Base-by-base conservation (phyloP, 2,797 vertebrate species). In the Sebastes vulpes region DNA sequence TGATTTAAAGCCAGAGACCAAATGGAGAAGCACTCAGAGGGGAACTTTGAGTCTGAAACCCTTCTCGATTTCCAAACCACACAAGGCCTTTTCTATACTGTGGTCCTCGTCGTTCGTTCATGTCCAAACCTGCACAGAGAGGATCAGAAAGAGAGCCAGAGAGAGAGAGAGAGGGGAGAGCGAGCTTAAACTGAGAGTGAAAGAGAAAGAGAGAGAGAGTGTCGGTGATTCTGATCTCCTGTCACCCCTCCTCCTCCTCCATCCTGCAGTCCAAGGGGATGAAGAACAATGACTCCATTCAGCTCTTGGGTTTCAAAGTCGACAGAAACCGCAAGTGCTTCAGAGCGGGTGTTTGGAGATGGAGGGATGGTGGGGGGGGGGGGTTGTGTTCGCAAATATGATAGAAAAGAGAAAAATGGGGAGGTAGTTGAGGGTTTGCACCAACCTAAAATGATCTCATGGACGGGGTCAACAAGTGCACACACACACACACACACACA, bases 251-350 rank as follows among this genome's bases (percentile, higher is more conserved):
- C 38, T 4, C 38, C 57, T 8, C 76, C 54, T 61, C 70, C 77
- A 53, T 77, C 70, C 75, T 67, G 63, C 69, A 53, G 84, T 85
- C 79, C 87, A 77, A 82, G 84, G 77, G 71, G 60, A 81, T 68
- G 76, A 46, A 81, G 86, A 93, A 95, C 95, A 96, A 95, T 94
- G 90, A 79, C 85, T 92, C 84, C 80, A 92, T 95, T 96, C 92
- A 95, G 85, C 83, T 88, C 92, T 92, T 86, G 73, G 81, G 89
- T 93, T 95, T 94, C 92, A 94, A 94, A 94, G 92, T 81, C 60
- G 77, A 82, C 68, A 72, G 64, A 83, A 90, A 89, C 87, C 83
- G 5, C 88, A 91, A 90, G 77, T 82, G 84, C 79, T 82, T 59
- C 64, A 21, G 82, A 89, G 85, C 58, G 74, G 64, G 79, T 82